Conservation (phyloP, 2,113 vertebrate species). For the Bufo bufo region DNA sequence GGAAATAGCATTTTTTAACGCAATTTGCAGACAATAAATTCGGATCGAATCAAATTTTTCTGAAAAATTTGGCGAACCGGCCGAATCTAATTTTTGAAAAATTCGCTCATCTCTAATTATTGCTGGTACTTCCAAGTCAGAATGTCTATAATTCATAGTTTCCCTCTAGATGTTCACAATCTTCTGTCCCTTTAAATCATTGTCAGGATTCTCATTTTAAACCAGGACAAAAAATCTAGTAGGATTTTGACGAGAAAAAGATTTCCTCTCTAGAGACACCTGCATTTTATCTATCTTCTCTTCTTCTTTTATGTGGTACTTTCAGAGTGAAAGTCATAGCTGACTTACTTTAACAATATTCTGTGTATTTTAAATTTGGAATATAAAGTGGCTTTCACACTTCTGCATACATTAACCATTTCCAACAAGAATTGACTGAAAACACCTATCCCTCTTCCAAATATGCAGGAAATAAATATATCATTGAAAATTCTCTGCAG, state of each 20-base stretch:
- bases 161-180: too few relatives aligned
- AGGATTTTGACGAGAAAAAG: background rate
- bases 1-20: too few relatives aligned
- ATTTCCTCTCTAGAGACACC: conserved; percentile 27
- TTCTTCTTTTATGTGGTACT: conserved; percentile 43
- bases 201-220: background rate
- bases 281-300: conserved; percentile 35
- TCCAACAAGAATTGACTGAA: conserved; percentile 20
- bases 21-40: too few relatives aligned
- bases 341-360: conserved; percentile 47
- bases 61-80: too few relatives aligned
- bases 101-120: too few relatives aligned
- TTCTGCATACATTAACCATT: conserved; percentile 45
- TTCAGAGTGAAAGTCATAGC: conserved; percentile 45
- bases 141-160: background rate
- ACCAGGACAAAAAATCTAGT: conserved; percentile 11
- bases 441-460: background rate
- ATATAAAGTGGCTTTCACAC: conserved; percentile 43
- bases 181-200: conserved; percentile 7
- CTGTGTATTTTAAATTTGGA: conserved; percentile 39
- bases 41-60: too few relatives aligned
- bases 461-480: conserved; percentile 26
- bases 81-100: too few relatives aligned
- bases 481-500: background rate
- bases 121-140: background rate